phyloP scores from a whole-genome alignment of 2,888 invertebrate genomes.

The Thera obeliscata region DNA sequence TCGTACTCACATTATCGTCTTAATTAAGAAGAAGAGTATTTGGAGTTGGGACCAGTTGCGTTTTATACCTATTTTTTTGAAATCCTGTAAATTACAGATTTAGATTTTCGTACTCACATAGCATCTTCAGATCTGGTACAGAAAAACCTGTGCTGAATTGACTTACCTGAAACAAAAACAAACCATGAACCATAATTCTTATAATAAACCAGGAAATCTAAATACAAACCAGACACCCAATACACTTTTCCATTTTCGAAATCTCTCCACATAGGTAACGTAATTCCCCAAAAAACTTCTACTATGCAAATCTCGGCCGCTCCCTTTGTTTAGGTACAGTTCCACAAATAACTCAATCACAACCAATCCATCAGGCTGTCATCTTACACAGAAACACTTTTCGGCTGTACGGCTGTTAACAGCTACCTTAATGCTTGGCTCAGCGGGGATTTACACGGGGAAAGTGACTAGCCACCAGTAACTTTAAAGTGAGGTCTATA shows the following conservation, averaged over 20 bases:
- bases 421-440: slow-evolving; percentile 45
- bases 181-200: background rate
- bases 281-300: slow-evolving; percentile 27
- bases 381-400: slow-evolving; percentile 56
- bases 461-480: slow-evolving; percentile 42
- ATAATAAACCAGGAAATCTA: background rate
- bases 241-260: slow-evolving; percentile 7
- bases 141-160: background rate
- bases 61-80: no score
- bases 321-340: slow-evolving; percentile 44
- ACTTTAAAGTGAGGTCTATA: background rate
- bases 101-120: background rate
- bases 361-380: slow-evolving; percentile 65
- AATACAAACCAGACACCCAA: background rate
- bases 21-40: no score
- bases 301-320: slow-evolving; percentile 49
- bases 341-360: slow-evolving; percentile 58
- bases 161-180: slow-evolving; percentile 19
- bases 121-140: background rate
- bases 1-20: no score
- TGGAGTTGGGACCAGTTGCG: no score
- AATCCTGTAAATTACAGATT: no score
- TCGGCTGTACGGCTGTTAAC: slow-evolving; percentile 41
- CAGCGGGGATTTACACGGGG: slow-evolving; percentile 29
- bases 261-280: slow-evolving; percentile 2